Conservation (phyloP, 2,888 invertebrate genomes). For the Allacma fusca region DNA sequence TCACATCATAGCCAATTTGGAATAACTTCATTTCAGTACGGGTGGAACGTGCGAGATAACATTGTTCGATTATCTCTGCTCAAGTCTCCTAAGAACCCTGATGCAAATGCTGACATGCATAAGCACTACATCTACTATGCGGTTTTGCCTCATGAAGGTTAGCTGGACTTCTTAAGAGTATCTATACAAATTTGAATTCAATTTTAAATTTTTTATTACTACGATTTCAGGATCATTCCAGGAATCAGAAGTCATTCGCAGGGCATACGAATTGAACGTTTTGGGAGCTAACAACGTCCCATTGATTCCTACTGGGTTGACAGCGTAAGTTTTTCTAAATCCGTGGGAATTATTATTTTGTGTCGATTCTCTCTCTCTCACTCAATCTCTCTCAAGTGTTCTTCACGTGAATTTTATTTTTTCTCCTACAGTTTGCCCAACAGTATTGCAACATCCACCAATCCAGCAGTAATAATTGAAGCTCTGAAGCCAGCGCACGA, state of each 20-base stretch:
- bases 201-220: background rate
- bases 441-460: constrained; percentile 43
- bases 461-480: constrained; percentile 52
- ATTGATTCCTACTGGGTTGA: constrained; percentile 3
- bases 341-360: background rate
- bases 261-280: constrained; percentile 65
- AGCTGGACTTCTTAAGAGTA: background rate
- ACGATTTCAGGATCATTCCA: constrained; percentile 63
- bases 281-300: constrained; percentile 61
- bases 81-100: constrained; percentile 67
- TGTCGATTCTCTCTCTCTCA: no score
- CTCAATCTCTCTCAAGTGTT: background rate
- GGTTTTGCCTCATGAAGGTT: constrained; percentile 66
- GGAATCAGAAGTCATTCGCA: constrained; percentile 64
- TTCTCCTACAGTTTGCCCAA: background rate
- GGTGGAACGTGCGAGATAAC: constrained; percentile 65
- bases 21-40: constrained; percentile 65
- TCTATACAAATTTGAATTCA: background rate
- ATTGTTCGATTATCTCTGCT: constrained; percentile 66
- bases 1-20: no score
- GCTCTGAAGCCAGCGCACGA: constrained; percentile 54
- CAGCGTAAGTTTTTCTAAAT: background rate
- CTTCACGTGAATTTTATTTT: constrained; percentile 5
- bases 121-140: constrained; percentile 67
- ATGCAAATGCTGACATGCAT: constrained; percentile 66